Base-by-base conservation (phyloP, 2,113 vertebrate genomes). In the Tragulus kanchil region DNA sequence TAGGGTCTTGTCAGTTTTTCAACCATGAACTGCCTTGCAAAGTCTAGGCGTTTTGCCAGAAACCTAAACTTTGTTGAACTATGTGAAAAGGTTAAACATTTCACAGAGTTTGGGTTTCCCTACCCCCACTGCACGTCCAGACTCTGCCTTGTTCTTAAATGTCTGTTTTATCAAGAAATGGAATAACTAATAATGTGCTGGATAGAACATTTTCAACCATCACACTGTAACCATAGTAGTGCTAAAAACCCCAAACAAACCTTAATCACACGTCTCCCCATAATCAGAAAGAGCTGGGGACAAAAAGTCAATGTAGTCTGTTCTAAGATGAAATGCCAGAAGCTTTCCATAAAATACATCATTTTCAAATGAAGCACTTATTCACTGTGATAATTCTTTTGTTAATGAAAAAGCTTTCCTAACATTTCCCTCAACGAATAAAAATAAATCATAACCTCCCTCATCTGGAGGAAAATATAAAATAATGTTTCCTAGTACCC, bases 31-130 rank as follows among this genome's bases (percentile, higher is more conserved):
- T 95, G 97, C 89, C 94, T 98, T 96, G 97, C 73, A 98, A 97
- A 98, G 97, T 97, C 98, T 71, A 98, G 99, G 98, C 98, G 14
- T 89, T 56, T 97, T 96, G 98, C 98, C 99, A 99, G 97, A 95
- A 93, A 85, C 78, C 92, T 97, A 97, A 98, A 95, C 96, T 97
- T 94, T 73, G 96, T 67, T 99, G 98, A 99, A 98, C 98, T 94
- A 31, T 95, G 93, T 86, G 98, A 69, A 97, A 98, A 99, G 99
- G 98, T 99, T 98, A 98, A 98, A 97, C 95, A 95, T 98, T 99
- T 99, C 98, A 98, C 99, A 99, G 97, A 98, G 98, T 97, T 98
- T 96, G 85, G 75, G 78, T 89, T 95, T 86, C 95, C 93, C 97
- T 87, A 64, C 96, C 97, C 96, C 86, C 82, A 95, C 3, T 58